Evolutionary conservation across 2,113 vertebrate species (phyloP), one percentile per base, ranked within the genome.

Genomic region (Daubentonia madagascariensis): DNA sequence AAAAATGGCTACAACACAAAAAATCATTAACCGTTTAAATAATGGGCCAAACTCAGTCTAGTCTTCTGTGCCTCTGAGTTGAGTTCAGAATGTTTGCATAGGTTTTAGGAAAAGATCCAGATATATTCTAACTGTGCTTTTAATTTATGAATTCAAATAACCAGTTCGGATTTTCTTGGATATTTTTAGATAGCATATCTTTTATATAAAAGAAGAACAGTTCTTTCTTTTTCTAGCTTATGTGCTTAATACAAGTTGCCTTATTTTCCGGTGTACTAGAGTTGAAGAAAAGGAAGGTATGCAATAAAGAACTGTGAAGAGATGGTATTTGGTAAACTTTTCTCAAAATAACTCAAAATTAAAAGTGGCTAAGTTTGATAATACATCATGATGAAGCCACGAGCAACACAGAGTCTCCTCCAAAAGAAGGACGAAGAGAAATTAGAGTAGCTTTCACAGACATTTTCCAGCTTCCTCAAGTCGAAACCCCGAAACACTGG

Each of bases 401-500:
- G 67, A 43, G 57, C 23, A 57, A 37, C 68, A 28, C 14, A 85
- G 40, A 52, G 52, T 30, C 78, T 87, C 40, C 59, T 86, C 48
- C 23, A 0, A 16, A 85, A 35, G 32, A 83, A 48, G 8, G 35
- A 28, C 1, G 1, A 35, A 43, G 61, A 96, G 84, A 96, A 92
- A 80, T 57, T 25, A 85, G 89, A 92, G 67, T 30, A 35, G 65
- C 84, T 86, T 88, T 73, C 65, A 50, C 70, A 91, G 92, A 95
- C 63, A 0, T 72, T 95, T 90, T 67, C 85, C 87, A 97, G 84
- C 75, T 97, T 61, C 17, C 93, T 96, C 90, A 90, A 72, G 90
- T 52, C 11, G n/a, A 97, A 97, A 94, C 78, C 95, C 91, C 1
- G 13, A 75, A 91, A 61, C 23, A 8, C 91, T 97, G 98, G 98